Evolutionary conservation across 2,888 invertebrate species (phyloP), one percentile per base, ranked within the genome.

Genomic region (Buathra laborator): DNA sequence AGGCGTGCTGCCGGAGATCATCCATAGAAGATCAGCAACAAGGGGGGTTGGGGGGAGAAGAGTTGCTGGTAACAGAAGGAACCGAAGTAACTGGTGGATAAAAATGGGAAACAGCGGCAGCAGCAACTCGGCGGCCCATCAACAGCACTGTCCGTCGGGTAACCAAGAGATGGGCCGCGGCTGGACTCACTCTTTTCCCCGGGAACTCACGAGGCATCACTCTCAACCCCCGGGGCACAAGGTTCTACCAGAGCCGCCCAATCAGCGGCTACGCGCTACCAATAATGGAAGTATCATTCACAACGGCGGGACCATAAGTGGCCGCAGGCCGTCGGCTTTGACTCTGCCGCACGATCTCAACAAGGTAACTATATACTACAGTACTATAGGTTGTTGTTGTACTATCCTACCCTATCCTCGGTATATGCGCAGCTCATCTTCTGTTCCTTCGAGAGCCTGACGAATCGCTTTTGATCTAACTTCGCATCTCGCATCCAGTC

Each of bases 221-320:
- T 88, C 90, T 7, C 91, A 91, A 84, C 88, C 90, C 76, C 83
- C 90, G 32, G 92, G 91, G 14, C 90, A 90, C 44, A 95, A 96
- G 95, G 97, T 97, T 80, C 94, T 97, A 44, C 97, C 97, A 9
- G 96, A 96, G 84, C 94, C 96, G 81, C 94, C 95, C 89, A 96
- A 96, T 10, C 96, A 96, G 87, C 95, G 96, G 86, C 94, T 98
- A 77, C 96, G 97, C 85, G 96, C 96, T 81, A 98, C 98, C 3
- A 96, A 97, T 93, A 98, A 98, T 94, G 98, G 98, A 72, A 96
- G 96, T 90, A 97, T 97, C 91, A 94, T 98, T 78, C 97, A 97
- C 89, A 96, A 97, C 5, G 97, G 97, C 0, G 98, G 98, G 72
- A 98, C 98, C 86, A 96, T 98, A 92, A 97, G 96, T 89, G 97